Evolutionary conservation across 1,140 invertebrate genomes (phyloP).

Genomic region (Ceratina australensis): DNA sequence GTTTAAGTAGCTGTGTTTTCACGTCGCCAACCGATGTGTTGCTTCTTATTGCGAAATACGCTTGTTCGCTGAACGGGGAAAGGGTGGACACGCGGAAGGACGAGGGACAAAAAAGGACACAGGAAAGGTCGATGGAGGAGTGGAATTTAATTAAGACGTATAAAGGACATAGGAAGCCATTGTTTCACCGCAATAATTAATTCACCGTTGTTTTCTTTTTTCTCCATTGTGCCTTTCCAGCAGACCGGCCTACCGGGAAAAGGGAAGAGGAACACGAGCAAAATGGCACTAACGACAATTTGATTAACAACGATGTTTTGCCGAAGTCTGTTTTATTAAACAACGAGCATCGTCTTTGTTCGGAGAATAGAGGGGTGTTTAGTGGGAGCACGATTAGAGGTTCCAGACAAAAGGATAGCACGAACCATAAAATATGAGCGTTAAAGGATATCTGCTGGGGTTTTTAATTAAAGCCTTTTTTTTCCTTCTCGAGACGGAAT

Average conservation of each 20-base stretch:
- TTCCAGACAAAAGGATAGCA: neutral
- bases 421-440: too few species aligned
- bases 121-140: conserved; percentile 26
- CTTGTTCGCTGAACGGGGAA: conserved; percentile 5
- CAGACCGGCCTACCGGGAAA: too few species aligned
- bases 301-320: neutral
- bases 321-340: neutral
- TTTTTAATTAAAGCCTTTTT: neutral
- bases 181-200: conserved; percentile 56
- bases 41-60: conserved; percentile 5
- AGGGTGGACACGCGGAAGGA: neutral
- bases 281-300: neutral
- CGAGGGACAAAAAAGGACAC: conserved; percentile 12
- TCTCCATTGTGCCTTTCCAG: neutral
- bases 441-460: too few species aligned
- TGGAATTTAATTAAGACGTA: conserved; percentile 59
- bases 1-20: neutral
- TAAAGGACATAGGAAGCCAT: conserved; percentile 46
- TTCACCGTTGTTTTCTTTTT: conserved; percentile 42
- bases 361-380: neutral
- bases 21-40: neutral
- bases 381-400: neutral
- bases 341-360: neutral
- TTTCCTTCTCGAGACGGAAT: too few species aligned
- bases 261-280: too few species aligned